phyloP scores from a whole-genome alignment of 64 coral and sea anemone genomes.

The Dendronephthya gigantea region DNA sequence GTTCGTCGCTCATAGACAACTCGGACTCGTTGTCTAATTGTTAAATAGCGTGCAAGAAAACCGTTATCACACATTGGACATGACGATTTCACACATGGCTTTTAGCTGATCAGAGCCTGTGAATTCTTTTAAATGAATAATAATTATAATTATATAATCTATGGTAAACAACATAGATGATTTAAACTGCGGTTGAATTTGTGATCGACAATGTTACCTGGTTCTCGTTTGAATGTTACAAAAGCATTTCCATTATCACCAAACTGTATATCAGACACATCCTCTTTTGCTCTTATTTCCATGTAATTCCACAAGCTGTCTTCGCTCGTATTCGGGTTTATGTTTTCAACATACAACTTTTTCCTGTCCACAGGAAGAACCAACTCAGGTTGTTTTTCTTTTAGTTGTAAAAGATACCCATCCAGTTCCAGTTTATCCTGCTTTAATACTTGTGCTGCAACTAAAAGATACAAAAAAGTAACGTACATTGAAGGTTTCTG shows the following conservation, averaged over 20 bases:
- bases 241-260: constrained; percentile 27
- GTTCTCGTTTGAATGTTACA: not conserved
- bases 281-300: constrained; percentile 31
- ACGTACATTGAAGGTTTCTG: too few species aligned
- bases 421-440: not conserved
- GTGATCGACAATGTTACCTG: not conserved
- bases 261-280: constrained; percentile 15
- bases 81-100: too few species aligned
- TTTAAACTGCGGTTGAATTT: not conserved
- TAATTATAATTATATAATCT: too few species aligned
- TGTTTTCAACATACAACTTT: not conserved
- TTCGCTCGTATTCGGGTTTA: constrained; percentile 1
- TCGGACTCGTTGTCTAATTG: too few species aligned
- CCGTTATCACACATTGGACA: too few species aligned
- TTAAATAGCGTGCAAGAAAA: too few species aligned
- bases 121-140: too few species aligned
- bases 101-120: too few species aligned
- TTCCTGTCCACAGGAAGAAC: not conserved
- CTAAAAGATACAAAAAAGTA: too few species aligned
- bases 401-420: too few species aligned
- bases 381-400: not conserved
- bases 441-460: not conserved
- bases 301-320: constrained; percentile 30
- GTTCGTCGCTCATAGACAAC: too few species aligned
- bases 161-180: not conserved